These are phyloP conservation scores for Hyperoplus immaculatus DNA, from an alignment of 2,797 vertebrate species.

Conservation along the genomic window DNA sequence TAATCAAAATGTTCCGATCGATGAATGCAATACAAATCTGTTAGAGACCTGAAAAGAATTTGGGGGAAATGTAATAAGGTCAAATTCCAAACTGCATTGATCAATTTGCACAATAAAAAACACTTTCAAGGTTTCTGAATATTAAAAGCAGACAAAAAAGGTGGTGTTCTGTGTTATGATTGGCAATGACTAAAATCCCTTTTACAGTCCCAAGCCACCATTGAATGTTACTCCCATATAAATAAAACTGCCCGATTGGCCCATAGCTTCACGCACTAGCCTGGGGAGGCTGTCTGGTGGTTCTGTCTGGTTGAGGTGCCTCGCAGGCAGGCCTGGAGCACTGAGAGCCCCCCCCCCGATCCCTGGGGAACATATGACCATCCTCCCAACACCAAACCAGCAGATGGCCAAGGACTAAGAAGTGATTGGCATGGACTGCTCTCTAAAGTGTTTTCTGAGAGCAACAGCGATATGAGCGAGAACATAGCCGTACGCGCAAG, in stretches of 20 bases:
- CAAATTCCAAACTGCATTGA: slow-evolving; percentile 7
- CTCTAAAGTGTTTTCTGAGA: slow-evolving; percentile 40
- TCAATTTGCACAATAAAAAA: not conserved
- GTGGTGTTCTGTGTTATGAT: not conserved
- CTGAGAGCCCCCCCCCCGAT: slow-evolving; percentile 25
- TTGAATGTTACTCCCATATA: not conserved
- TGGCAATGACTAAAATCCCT: not conserved
- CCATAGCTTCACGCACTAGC: slow-evolving; percentile 35
- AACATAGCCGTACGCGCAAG: slow-evolving; percentile 24
- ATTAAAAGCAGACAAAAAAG: not conserved
- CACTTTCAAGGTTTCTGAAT: slow-evolving; percentile 14
- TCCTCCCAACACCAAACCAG: slow-evolving; percentile 45
- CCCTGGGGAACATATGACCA: slow-evolving; percentile 56
- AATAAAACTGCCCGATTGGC: too few relatives aligned
- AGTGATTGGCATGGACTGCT: slow-evolving; percentile 44
- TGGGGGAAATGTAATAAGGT: not conserved
- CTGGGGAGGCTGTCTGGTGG: slow-evolving; percentile 65
- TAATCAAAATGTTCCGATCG: slow-evolving; percentile 12
- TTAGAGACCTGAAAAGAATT: slow-evolving; percentile 11
- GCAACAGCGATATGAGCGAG: slow-evolving; percentile 54
- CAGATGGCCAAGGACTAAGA: slow-evolving; percentile 67
- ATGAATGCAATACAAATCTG: slow-evolving; percentile 13
- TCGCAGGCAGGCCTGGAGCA: slow-evolving; percentile 62
- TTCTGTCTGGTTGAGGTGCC: slow-evolving; percentile 61
- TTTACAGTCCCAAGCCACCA: not conserved